Conservation (phyloP, 2,888 invertebrate species). For the Venusia cambrica region DNA sequence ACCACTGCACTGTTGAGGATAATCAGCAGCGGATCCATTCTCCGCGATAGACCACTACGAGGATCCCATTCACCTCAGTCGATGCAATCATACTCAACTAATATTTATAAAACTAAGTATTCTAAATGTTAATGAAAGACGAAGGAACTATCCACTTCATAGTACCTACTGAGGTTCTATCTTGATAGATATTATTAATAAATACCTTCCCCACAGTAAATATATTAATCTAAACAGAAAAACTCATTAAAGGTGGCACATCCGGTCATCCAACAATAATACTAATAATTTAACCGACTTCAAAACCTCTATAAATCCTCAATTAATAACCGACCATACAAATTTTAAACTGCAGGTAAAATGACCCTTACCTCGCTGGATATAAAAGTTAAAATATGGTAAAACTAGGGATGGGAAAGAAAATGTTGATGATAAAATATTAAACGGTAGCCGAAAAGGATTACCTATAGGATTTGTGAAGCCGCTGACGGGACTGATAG, state of each 20-base stretch:
- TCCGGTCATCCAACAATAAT: constrained; percentile 44
- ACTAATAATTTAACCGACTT: constrained; percentile 52
- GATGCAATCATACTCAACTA: no score
- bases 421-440: constrained; percentile 36
- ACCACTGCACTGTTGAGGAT: no score
- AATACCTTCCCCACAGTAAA: constrained; percentile 12
- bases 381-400: constrained; percentile 13
- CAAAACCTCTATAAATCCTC: constrained; percentile 60
- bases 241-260: constrained; percentile 37
- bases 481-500: constrained; percentile 53
- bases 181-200: no score
- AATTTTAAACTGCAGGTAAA: constrained; percentile 17
- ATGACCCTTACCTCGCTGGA: constrained; percentile 4
- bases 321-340: constrained; percentile 38
- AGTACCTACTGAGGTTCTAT: no score
- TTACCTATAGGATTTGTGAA: constrained; percentile 59
- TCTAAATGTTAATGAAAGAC: no score
- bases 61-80: no score
- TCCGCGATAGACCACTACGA: no score
- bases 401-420: constrained; percentile 55
- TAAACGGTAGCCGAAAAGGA: constrained; percentile 74
- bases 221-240: constrained; percentile 23
- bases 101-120: no score
- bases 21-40: no score
- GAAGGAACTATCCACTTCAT: no score